phyloP scores from a whole-genome alignment of 1,140 invertebrate genomes.

The Drosophila mauritiana region DNA sequence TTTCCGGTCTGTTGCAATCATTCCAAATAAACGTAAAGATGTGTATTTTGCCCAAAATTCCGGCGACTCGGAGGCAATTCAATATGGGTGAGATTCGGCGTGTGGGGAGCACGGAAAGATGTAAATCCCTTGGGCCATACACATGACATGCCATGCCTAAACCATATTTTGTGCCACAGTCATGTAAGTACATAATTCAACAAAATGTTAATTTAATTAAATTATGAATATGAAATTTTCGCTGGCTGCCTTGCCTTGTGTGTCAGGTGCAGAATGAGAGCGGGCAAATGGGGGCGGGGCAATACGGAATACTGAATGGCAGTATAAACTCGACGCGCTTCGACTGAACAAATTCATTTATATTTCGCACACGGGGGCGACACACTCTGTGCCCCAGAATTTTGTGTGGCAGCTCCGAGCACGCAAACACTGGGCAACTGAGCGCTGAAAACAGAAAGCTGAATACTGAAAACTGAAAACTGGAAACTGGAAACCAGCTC shows the following conservation, averaged over 20 bases:
- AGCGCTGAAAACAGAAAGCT: conserved; percentile 5
- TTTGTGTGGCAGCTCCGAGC: conserved; percentile 47
- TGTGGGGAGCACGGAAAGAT: conserved; percentile 8
- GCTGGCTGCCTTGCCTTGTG: conserved; percentile 36
- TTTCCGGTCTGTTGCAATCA: conserved; percentile 65
- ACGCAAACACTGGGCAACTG: conserved; percentile 23
- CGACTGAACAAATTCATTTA: conserved; percentile 75
- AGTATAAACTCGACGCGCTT: conserved; percentile 58
- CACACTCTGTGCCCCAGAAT: conserved; percentile 21
- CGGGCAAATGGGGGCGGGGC: not conserved
- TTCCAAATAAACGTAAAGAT: conserved; percentile 18
- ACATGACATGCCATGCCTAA: conserved; percentile 41
- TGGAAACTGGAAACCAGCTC: conserved; percentile 27
- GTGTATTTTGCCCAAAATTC: conserved; percentile 1
- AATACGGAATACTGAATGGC: conserved; percentile 67
- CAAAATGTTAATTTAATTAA: conserved; percentile 81
- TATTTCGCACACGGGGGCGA: conserved; percentile 49
- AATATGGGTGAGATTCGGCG: conserved; percentile 17
- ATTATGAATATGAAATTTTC: conserved; percentile 77
- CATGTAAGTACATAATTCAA: conserved; percentile 71
- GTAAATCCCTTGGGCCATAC: conserved; percentile 44
- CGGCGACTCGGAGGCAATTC: conserved; percentile 34
- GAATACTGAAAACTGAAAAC: conserved; percentile 4
- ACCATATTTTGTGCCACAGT: conserved; percentile 48
- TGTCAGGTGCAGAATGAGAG: conserved; percentile 15